Percentiles rank a stretch among this genome's conserved stretches.
Evolutionary conservation across 30 jellyfish, hydroid and myxozoan species (phyloP).

Genomic region (Aurelia sp.): DNA sequence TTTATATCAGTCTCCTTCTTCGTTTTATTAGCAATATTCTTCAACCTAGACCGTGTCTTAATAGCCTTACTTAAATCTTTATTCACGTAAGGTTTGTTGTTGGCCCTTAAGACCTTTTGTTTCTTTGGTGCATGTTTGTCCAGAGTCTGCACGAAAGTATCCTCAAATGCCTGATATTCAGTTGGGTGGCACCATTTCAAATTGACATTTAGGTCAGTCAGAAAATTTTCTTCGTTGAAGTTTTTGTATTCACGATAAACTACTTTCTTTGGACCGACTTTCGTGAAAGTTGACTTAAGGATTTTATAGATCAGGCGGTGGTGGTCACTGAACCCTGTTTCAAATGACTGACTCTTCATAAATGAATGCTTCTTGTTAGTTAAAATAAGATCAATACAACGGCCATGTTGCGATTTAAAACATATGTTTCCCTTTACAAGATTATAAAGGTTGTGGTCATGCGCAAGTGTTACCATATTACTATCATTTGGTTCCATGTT

Average conservation of each 20-base stretch:
- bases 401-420: constrained; percentile 37
- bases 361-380: constrained; percentile 31
- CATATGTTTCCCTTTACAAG: constrained; percentile 37
- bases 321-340: constrained; percentile 62
- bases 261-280: background rate
- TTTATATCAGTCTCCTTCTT: constrained; percentile 1
- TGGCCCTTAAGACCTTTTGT: constrained; percentile 23
- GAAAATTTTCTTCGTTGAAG: background rate
- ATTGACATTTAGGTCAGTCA: background rate
- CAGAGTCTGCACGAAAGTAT: too few relatives aligned
- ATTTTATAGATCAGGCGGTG: constrained; percentile 16
- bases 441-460: background rate
- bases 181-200: background rate
- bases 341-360: constrained; percentile 21
- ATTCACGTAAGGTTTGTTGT: background rate
- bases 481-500: too few relatives aligned
- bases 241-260: constrained; percentile 8
- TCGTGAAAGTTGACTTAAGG: constrained; percentile 36
- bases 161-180: constrained; percentile 4
- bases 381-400: constrained; percentile 45
- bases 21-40: too few relatives aligned
- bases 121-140: constrained; percentile 24
- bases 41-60: background rate
- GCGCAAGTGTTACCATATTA: too few relatives aligned
- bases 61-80: background rate